Base-by-base conservation (phyloP, 2,888 invertebrate species). In the Hydroisotoma schaefferi region DNA sequence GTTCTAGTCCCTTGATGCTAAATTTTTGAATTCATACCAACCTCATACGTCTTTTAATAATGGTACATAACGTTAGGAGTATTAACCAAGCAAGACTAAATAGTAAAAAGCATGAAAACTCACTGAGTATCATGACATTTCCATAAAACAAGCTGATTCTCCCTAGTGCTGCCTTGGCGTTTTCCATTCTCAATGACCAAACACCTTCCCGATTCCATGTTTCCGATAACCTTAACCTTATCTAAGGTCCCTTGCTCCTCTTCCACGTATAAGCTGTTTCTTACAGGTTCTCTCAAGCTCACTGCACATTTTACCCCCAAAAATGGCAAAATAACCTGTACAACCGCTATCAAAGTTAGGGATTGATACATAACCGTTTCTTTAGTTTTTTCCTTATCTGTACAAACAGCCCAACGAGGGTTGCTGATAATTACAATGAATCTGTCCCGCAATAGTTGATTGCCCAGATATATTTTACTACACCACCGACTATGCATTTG, bases 51-150 rank as follows among this genome's bases (percentile, higher is more conserved):
- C n/a, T 43, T 43, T 10, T 12, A n/a, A 10, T 12, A 18, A 43
- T 18, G 8, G 18, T n/a, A 43, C 6, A 10, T 25, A 12, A 18
- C 22, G 20, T 6, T 8, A 40, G n/a, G 40, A 5, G 23, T 40
- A 40, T 37, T 23, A 43, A 43, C 18, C 10, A 23, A 23, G 26
- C 20, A 2, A n/a, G 22, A n/a, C 18, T 44, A 23, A 2, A 20
- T 4, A 15, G 6, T 43, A 15, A 27, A 1, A 43, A 10, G 18
- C 49, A 12, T 55, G 25, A 22, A 22, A 18, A 52, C 67, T 63
- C 61, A 67, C 67, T 59, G 29, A 52, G 57, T 60, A 59, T 67
- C 64, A 44, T 62, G 62, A 22, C 67, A 67, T 25, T 67, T 62
- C 67, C 67, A 65, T 15, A 67, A 57, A 1, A 67, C 57, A 18